These are phyloP conservation scores for Lycopodina hypogea DNA, from an alignment of 37 sponge, comb jelly and placozoan genomes.

Conservation along the genomic window DNA sequence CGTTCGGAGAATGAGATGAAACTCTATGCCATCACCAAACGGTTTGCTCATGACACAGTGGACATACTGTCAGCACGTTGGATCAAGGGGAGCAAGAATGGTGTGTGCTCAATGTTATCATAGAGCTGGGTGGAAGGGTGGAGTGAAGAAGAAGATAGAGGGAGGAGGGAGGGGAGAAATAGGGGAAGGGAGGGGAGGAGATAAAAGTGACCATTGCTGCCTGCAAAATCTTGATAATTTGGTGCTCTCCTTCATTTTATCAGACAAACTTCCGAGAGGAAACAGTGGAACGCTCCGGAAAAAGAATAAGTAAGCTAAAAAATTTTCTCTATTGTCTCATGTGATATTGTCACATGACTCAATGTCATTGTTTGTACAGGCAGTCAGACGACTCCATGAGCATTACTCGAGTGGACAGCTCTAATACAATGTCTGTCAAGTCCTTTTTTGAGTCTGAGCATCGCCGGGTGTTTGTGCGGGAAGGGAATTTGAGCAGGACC, in stretches of 20 bases:
- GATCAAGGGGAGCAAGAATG: not conserved
- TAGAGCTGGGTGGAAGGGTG: no score
- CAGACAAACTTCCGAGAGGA: not conserved
- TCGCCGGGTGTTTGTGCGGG: constrained; percentile 48
- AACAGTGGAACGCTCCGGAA: constrained; percentile 3
- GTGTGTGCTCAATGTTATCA: not conserved
- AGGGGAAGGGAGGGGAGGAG: no score
- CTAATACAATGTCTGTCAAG: constrained; percentile 20
- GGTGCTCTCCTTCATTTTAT: not conserved
- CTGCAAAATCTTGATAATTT: not conserved
- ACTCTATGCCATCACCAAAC: constrained; percentile 54
- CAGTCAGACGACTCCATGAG: constrained; percentile 3
- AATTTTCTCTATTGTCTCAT: not conserved
- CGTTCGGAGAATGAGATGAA: constrained; percentile 72
- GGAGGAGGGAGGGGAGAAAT: not conserved
- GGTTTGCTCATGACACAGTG: constrained; percentile 77
- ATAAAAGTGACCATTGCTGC: no score
- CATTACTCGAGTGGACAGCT: not conserved
- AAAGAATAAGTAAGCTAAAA: not conserved
- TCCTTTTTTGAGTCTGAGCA: constrained; percentile 70
- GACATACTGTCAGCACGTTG: constrained; percentile 6
- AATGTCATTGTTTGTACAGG: not conserved
- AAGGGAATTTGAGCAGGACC: constrained; percentile 41
- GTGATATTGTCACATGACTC: not conserved
- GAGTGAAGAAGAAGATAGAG: not conserved